Evolutionary conservation across 2,888 invertebrate species (phyloP).

Genomic region (Nomada fucata): DNA sequence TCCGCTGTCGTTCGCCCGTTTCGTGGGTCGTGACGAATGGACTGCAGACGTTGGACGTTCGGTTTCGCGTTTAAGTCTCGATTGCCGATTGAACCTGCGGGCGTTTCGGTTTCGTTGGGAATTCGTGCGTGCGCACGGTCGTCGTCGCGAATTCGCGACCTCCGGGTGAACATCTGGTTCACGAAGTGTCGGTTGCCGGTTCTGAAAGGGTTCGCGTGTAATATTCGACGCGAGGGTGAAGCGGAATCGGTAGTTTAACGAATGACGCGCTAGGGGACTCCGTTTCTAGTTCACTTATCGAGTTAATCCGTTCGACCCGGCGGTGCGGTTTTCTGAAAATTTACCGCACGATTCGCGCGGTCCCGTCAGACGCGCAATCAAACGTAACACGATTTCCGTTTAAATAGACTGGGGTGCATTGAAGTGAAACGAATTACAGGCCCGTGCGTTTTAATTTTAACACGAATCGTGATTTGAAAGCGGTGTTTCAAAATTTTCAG

Average conservation of each 20-base stretch:
- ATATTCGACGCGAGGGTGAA: background rate
- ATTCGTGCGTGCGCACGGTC: background rate
- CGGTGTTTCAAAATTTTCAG: background rate
- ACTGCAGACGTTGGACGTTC: background rate
- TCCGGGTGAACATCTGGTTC: background rate
- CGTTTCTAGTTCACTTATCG: slow-evolving; percentile 7
- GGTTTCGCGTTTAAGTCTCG: background rate
- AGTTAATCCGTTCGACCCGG: slow-evolving; percentile 8
- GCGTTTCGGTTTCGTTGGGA: background rate
- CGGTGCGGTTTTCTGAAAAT: background rate
- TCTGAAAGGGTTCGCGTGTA: background rate
- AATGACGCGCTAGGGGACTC: background rate
- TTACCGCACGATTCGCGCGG: background rate
- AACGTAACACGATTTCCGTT: slow-evolving; percentile 3
- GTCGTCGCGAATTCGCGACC: background rate
- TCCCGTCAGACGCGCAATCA: background rate
- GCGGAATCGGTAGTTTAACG: background rate
- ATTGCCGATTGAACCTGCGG: background rate
- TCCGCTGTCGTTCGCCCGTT: background rate
- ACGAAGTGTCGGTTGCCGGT: background rate
- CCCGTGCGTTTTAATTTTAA: background rate
- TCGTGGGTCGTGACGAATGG: background rate
- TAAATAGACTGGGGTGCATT: background rate
- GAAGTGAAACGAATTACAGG: too few species aligned
- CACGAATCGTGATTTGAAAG: background rate